These are phyloP conservation scores for Gadopsis bispinosus DNA, from an alignment of 2,797 vertebrate genomes.

Conservation along the genomic window DNA sequence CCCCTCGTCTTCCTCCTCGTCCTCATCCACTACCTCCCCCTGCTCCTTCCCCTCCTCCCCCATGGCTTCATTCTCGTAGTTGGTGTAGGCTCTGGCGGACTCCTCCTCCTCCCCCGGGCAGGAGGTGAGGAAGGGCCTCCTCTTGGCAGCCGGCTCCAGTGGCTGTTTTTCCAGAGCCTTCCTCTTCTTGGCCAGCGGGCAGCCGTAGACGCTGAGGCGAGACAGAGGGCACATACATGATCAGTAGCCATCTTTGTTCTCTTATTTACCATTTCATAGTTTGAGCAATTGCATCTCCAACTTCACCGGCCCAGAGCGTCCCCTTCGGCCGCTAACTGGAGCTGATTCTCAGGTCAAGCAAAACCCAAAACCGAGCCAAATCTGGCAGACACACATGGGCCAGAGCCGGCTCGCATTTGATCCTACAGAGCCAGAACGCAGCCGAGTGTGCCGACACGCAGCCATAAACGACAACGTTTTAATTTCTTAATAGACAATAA, in stretches of 20 bases:
- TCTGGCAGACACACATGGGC: slow-evolving; percentile 4
- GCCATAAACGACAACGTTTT: neutral
- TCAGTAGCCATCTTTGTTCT: slow-evolving; percentile 46
- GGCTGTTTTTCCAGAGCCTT: slow-evolving; percentile 95
- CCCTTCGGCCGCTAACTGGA: neutral
- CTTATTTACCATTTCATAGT: slow-evolving; percentile 19
- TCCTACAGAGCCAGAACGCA: slow-evolving; percentile 1
- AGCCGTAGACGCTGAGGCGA: slow-evolving; percentile 92
- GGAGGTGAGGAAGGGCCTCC: slow-evolving; percentile 89
- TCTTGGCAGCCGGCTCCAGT: slow-evolving; percentile 93
- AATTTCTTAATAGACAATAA: neutral
- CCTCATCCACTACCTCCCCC: slow-evolving; percentile 88
- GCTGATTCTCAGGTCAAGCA: slow-evolving; percentile 14
- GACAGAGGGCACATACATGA: slow-evolving; percentile 44
- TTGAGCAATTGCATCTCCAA: neutral
- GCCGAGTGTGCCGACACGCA: neutral
- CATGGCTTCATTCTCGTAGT: slow-evolving; percentile 87
- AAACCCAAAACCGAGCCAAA: slow-evolving; percentile 9
- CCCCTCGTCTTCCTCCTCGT: slow-evolving; percentile 71
- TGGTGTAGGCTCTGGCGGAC: slow-evolving; percentile 86
- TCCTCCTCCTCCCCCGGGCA: slow-evolving; percentile 85
- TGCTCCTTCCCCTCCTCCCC: slow-evolving; percentile 87
- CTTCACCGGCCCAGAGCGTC: neutral
- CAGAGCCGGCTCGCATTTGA: slow-evolving; percentile 7
- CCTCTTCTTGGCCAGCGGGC: slow-evolving; percentile 97